A percentile compares a stretch with the other conserved stretches of the same genome.
Evolutionary conservation across 2,113 vertebrate species (phyloP).

Genomic region (Alligator sinensis): DNA sequence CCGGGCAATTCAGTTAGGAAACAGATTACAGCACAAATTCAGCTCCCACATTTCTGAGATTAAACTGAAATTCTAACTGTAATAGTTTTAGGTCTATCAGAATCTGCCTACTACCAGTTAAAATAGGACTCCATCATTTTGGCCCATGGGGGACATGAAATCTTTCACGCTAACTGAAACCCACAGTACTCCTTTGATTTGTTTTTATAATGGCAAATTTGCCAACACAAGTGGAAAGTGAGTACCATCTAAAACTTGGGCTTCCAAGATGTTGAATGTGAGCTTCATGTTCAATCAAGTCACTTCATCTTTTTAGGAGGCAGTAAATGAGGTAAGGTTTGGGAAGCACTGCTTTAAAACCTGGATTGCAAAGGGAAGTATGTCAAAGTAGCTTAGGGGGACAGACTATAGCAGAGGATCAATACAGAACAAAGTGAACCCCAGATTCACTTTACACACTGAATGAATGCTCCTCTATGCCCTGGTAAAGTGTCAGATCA

Average conservation of each 20-base stretch:
- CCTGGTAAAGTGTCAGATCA: background rate
- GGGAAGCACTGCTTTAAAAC: background rate
- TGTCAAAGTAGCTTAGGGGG: background rate
- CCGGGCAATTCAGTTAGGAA: background rate
- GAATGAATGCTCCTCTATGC: background rate
- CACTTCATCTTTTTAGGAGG: background rate
- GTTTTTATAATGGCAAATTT: background rate
- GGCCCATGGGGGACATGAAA: background rate
- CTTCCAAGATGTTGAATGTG: no score
- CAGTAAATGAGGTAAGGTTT: background rate
- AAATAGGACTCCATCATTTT: background rate
- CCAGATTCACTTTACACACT: background rate
- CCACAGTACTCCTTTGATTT: background rate
- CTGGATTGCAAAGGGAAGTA: background rate
- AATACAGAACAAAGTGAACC: background rate
- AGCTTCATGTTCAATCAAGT: background rate
- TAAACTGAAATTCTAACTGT: background rate
- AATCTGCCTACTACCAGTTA: background rate
- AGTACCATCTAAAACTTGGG: background rate
- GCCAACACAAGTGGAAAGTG: background rate
- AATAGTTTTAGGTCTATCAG: background rate
- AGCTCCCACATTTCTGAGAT: background rate
- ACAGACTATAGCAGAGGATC: background rate
- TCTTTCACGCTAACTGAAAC: background rate
- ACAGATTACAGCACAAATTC: fast-evolving